These are phyloP conservation scores for Drosophila trapezifrons DNA, from an alignment of 1,140 invertebrate species.

Conservation along the genomic window DNA sequence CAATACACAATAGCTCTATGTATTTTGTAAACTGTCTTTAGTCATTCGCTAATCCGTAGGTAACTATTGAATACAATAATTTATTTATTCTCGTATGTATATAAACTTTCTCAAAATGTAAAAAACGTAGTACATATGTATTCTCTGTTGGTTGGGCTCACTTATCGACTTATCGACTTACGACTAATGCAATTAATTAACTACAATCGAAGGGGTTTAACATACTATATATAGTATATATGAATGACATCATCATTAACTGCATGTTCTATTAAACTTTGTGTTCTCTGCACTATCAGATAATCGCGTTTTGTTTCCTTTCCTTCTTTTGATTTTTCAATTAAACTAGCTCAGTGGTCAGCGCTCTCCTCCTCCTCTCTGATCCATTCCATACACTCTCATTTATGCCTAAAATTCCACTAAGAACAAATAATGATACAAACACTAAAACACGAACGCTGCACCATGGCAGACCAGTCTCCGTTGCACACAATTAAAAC, in stretches of 20 bases:
- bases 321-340: conserved; percentile 50
- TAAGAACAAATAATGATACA: conserved; percentile 58
- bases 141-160: conserved; percentile 54
- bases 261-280: conserved; percentile 36
- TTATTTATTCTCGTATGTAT: conserved; percentile 52
- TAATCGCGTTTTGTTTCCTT: conserved; percentile 10
- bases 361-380: conserved; percentile 5
- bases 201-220: conserved; percentile 62
- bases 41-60: conserved; percentile 64
- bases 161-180: conserved; percentile 62
- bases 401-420: conserved; percentile 62
- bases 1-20: conserved; percentile 30
- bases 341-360: conserved; percentile 61
- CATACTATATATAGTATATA: conserved; percentile 63
- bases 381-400: conserved; percentile 5
- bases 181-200: conserved; percentile 66
- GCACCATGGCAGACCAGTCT: conserved; percentile 58
- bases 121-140: conserved; percentile 71
- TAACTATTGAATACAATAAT: conserved; percentile 68
- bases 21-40: conserved; percentile 50
- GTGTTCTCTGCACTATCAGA: conserved; percentile 28
- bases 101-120: conserved; percentile 80
- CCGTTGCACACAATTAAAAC: conserved; percentile 31
- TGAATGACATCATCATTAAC: conserved; percentile 49
- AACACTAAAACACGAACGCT: conserved; percentile 55